These are phyloP conservation scores for Arrhamphus sclerolepis DNA, from an alignment of 2,797 vertebrate species.

Conservation along the genomic window DNA sequence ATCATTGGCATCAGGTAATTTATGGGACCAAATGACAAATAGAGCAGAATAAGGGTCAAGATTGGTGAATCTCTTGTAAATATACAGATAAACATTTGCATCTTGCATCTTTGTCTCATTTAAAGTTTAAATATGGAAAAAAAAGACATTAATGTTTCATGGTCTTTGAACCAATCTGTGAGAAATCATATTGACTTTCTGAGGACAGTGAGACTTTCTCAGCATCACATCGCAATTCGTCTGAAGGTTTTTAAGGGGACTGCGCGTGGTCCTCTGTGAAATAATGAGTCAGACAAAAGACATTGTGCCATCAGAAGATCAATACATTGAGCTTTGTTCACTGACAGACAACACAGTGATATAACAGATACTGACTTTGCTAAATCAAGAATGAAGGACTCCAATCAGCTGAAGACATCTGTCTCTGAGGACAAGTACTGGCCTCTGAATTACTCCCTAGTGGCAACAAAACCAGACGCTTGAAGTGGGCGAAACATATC, in stretches of 20 bases:
- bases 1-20: neutral
- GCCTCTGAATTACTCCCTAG: neutral
- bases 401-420: neutral
- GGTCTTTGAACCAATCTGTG: neutral
- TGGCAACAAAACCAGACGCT: neutral
- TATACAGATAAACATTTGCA: too few species aligned
- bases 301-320: neutral
- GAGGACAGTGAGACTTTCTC: neutral
- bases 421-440: neutral
- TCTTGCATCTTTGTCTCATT: too few species aligned
- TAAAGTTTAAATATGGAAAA: too few species aligned
- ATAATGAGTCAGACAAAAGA: slow-evolving; percentile 4
- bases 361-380: slow-evolving; percentile 3
- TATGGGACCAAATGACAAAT: neutral
- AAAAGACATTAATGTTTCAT: neutral
- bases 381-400: neutral
- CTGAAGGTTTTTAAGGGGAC: neutral
- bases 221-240: neutral
- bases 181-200: neutral
- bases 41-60: neutral
- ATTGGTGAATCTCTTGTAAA: neutral
- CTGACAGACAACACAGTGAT: neutral
- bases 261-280: neutral
- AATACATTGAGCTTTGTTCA: slow-evolving; percentile 3
- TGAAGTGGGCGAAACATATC: neutral